Evolutionary conservation across 1,140 invertebrate species (phyloP), one percentile per base, ranked within the genome.

Genomic region (Sarcophaga bullata): DNA sequence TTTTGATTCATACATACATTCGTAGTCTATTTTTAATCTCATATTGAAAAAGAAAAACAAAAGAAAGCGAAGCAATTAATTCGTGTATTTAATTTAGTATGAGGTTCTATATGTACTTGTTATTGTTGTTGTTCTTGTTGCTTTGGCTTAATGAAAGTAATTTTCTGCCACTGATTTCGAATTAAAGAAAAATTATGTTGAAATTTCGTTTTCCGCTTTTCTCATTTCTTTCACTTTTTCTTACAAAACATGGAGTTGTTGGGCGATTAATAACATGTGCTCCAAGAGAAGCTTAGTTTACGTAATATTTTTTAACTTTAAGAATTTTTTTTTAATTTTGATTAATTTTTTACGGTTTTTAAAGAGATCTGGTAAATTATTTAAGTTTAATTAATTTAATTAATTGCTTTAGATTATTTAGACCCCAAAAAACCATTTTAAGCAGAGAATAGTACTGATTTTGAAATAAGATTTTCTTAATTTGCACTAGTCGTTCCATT

Each of bases 81-180:
- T 58, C 54, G 54, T n/a, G 54, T 58, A n/a, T 58, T 58, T 58
- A 58, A 58, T 13, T n/a, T 58, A 58, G 3, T 13, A 15, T 58
- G 52, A 6, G 11, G n/a, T 58, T 15, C 4, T 58, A 58, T n/a
- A 58, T 58, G 52, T 58, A 7, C 52, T n/a, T n/a, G n/a, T n/a
- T n/a, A n/a, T 4, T 58, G 54, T 58, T 11, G 11, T 15, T 58
- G 13, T 5, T 58, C n/a, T 15, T 58, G 10, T 58, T 13, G 15
- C n/a, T 0, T 58, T 58, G n/a, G n/a, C 54, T 58, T 15, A 58
- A 58, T 58, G 54, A 88, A 88, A 88, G 86, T 87, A 88, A 88
- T 88, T 88, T 88, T 88, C 87, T 88, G 87, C 86, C 87, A 84
- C 85, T 88, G 87, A 88, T 86, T 88, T 88, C 86, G 85, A 87